A percentile compares a stretch with the other conserved stretches of the same genome.
Evolutionary conservation across 2,797 vertebrate genomes (phyloP).

Genomic region (Sebastes goodei): DNA sequence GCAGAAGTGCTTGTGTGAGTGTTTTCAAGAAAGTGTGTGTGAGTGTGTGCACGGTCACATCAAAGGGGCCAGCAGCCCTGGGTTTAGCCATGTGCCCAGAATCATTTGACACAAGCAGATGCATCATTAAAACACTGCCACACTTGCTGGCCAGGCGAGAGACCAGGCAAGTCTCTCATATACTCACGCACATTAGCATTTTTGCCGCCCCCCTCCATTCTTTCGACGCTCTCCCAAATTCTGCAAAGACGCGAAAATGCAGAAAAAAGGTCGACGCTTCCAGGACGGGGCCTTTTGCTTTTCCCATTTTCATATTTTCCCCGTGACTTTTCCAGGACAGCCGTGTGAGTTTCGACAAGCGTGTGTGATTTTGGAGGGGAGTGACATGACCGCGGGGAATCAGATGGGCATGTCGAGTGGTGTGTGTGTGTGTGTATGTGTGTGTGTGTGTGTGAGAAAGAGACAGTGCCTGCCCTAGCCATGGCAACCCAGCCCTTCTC

Average conservation of each 20-base stretch:
- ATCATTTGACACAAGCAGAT: conserved; percentile 87
- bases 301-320: conserved; percentile 40
- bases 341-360: conserved; percentile 60
- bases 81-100: conserved; percentile 84
- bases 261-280: conserved; percentile 27
- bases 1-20: conserved; percentile 48
- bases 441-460: conserved; percentile 16
- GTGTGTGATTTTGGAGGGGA: conserved; percentile 58
- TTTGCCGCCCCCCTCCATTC: conserved; percentile 15
- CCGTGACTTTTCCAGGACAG: conserved; percentile 43
- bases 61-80: conserved; percentile 81
- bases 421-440: conserved; percentile 4
- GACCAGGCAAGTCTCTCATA: conserved; percentile 69
- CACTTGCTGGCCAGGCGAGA: conserved; percentile 71
- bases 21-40: conserved; percentile 56
- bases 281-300: conserved; percentile 7
- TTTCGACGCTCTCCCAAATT: conserved; percentile 61
- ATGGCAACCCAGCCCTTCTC: conserved; percentile 73
- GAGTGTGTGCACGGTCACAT: conserved; percentile 67
- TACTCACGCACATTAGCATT: conserved; percentile 58
- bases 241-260: conserved; percentile 61
- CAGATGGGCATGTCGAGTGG: conserved; percentile 25
- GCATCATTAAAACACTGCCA: conserved; percentile 86
- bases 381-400: conserved; percentile 33
- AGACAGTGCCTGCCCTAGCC: conserved; percentile 45